A percentile compares a stretch with the other conserved stretches of the same genome.
phyloP scores from a whole-genome alignment of 2,797 vertebrate species.

The Phaenicophaeus curvirostris region DNA sequence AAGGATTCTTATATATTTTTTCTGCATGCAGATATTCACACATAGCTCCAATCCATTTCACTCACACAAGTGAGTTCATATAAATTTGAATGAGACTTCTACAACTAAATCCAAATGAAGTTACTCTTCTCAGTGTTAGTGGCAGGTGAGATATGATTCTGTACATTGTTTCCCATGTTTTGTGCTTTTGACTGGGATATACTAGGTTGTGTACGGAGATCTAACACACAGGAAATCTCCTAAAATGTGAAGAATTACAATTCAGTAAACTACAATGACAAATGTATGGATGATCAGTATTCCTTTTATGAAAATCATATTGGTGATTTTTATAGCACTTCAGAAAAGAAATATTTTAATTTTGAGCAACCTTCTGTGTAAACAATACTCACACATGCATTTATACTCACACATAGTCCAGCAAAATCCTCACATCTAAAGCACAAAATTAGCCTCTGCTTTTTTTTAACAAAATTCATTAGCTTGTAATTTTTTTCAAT shows the following conservation, averaged over 20 bases:
- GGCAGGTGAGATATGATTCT: background rate
- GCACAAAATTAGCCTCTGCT: background rate
- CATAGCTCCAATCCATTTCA: background rate
- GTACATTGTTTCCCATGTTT: background rate
- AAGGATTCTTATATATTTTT: background rate
- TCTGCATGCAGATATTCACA: background rate
- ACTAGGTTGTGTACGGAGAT: background rate
- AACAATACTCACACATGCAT: background rate
- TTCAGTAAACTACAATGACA: background rate
- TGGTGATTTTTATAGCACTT: background rate
- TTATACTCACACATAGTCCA: background rate
- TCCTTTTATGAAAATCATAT: background rate
- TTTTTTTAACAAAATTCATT: background rate
- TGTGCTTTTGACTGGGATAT: background rate
- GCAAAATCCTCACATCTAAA: background rate
- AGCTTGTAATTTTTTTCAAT: background rate
- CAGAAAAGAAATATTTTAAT: constrained; percentile 6
- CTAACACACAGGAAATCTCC: background rate
- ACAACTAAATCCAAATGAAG: background rate
- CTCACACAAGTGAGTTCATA: background rate
- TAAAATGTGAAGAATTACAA: background rate
- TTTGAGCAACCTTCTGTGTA: background rate
- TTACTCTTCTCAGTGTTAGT: background rate
- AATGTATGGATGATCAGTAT: background rate
- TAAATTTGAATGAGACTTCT: background rate